phyloP scores from a whole-genome alignment of 2,888 invertebrate genomes.

The Caenorhabditis imperialis region DNA sequence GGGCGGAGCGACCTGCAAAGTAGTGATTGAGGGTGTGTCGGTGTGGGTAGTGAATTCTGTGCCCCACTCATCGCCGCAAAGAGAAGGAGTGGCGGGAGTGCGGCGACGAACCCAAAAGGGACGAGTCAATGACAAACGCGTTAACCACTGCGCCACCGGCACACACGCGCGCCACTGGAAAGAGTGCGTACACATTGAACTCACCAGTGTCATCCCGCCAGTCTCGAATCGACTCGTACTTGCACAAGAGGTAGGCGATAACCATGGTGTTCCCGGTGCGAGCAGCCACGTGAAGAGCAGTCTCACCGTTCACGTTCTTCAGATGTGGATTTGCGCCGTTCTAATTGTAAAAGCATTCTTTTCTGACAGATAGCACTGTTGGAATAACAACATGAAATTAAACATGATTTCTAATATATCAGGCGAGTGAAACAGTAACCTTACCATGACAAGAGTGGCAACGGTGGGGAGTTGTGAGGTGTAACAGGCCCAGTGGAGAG shows the following conservation, averaged over 20 bases:
- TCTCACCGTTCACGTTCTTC: constrained; percentile 41
- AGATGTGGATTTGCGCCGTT: constrained; percentile 35
- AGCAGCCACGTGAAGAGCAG: constrained; percentile 57
- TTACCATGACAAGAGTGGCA: constrained; percentile 32
- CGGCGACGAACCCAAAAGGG: too few relatives aligned
- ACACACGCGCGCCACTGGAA: too few relatives aligned
- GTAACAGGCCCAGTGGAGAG: constrained; percentile 90
- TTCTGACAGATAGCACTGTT: background rate
- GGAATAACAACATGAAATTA: too few relatives aligned
- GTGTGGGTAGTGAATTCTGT: too few relatives aligned
- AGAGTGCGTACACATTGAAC: too few relatives aligned
- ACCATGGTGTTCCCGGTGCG: constrained; percentile 31
- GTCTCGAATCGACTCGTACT: constrained; percentile 29
- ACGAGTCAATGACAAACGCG: too few relatives aligned
- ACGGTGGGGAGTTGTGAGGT: constrained; percentile 19
- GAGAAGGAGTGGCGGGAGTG: too few relatives aligned
- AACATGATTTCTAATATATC: too few relatives aligned
- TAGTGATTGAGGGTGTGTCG: too few relatives aligned
- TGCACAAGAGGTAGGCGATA: constrained; percentile 43
- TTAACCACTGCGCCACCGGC: too few relatives aligned
- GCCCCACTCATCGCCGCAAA: too few relatives aligned
- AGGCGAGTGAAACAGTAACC: background rate
- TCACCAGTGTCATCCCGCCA: constrained; percentile 24
- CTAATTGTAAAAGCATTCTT: constrained; percentile 5
- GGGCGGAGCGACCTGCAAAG: constrained; percentile 32